Percentiles rank a stretch among this genome's conserved stretches.
These are phyloP conservation scores for Macrotus californicus DNA, from an alignment of 2,113 vertebrate species.

Conservation along the genomic window DNA sequence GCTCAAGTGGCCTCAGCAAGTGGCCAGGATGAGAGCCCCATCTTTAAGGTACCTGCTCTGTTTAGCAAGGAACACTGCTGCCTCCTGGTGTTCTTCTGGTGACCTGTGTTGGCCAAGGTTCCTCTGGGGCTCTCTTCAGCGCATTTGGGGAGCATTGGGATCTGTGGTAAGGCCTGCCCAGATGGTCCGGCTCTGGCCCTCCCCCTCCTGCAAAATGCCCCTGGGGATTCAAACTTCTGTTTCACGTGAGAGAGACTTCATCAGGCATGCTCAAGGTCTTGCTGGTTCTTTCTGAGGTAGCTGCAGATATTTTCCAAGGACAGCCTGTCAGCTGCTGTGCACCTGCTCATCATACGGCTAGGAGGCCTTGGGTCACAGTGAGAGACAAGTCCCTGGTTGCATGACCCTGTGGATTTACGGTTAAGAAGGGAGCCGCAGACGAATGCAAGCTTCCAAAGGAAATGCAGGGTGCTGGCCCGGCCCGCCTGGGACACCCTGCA, in stretches of 20 bases:
- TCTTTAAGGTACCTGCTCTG: background rate
- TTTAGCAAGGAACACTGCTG: rapidly evolving
- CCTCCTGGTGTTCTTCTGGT: background rate
- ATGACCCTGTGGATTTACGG: background rate
- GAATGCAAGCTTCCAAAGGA: background rate
- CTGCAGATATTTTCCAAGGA: background rate
- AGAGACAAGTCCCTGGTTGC: conserved; percentile 22
- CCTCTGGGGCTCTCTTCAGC: background rate
- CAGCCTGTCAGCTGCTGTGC: background rate
- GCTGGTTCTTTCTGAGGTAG: background rate
- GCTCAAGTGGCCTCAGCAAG: background rate
- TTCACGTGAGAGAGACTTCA: background rate
- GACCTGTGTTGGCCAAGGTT: rapidly evolving
- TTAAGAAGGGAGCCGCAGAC: rapidly evolving
- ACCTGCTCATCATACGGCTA: background rate
- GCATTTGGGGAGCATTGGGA: background rate
- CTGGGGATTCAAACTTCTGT: background rate
- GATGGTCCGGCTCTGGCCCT: background rate
- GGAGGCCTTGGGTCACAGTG: background rate
- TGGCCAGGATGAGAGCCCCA: rapidly evolving
- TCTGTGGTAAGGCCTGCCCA: too few species aligned
- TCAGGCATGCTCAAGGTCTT: background rate
- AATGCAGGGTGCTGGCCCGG: rapidly evolving
- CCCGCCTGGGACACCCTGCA: rapidly evolving
- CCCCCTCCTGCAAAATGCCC: background rate